Conservation (phyloP, 2,888 invertebrate species). For the Boloria selene region DNA sequence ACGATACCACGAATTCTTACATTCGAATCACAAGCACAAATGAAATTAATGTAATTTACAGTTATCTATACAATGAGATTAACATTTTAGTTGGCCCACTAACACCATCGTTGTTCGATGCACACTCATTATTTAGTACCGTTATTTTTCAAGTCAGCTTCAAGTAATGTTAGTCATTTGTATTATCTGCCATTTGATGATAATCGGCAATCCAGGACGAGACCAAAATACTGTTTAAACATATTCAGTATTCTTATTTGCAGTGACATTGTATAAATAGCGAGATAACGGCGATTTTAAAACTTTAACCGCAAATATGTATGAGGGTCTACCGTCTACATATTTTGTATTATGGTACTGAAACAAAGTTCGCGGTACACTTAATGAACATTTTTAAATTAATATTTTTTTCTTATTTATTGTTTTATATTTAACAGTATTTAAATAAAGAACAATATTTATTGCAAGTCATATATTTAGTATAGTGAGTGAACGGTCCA, state of each 20-base stretch:
- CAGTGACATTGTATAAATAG: slow-evolving; percentile 26
- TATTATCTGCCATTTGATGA: slow-evolving; percentile 23
- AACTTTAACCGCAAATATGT: not conserved
- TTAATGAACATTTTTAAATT: too few relatives aligned
- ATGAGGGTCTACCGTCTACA: not conserved
- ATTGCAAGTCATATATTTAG: too few relatives aligned
- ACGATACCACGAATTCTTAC: too few relatives aligned
- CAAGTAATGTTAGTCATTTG: slow-evolving; percentile 33
- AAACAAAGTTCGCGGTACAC: too few relatives aligned
- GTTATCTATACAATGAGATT: slow-evolving; percentile 59
- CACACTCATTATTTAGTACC: slow-evolving; percentile 59
- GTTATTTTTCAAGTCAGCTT: slow-evolving; percentile 48
- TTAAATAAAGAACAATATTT: too few relatives aligned
- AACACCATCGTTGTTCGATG: slow-evolving; percentile 66
- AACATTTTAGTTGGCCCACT: slow-evolving; percentile 68
- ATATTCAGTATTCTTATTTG: slow-evolving; percentile 21
- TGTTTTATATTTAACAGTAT: too few relatives aligned
- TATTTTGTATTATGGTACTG: not conserved
- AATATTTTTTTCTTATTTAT: too few relatives aligned
- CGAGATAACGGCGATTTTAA: slow-evolving; percentile 26
- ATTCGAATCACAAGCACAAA: slow-evolving; percentile 39
- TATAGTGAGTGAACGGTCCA: too few relatives aligned
- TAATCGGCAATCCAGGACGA: slow-evolving; percentile 22
- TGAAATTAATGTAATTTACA: slow-evolving; percentile 57
- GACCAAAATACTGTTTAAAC: slow-evolving; percentile 27